Evolutionary conservation across 2,888 invertebrate genomes (phyloP).

Genomic region (Nomada goodeniana): DNA sequence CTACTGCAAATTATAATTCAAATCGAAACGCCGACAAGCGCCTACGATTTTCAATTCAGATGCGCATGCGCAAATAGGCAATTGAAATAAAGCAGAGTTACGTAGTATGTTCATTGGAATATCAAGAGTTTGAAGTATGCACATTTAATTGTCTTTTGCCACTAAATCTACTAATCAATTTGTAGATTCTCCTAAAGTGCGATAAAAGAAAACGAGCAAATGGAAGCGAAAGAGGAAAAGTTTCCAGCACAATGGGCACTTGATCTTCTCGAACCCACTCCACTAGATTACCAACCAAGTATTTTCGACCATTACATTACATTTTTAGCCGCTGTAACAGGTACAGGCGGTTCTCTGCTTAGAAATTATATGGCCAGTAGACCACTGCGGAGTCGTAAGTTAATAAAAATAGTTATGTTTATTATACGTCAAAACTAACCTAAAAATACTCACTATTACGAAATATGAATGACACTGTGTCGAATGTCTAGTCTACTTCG

Average conservation of each 20-base stretch:
- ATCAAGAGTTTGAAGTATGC: not conserved
- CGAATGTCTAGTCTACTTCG: not conserved
- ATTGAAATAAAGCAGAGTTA: not conserved
- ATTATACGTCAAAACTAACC: slow-evolving; percentile 11
- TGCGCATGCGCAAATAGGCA: not conserved
- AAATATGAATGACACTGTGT: not conserved
- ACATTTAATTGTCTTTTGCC: not conserved
- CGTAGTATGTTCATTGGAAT: not conserved
- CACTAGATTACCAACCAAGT: slow-evolving; percentile 53
- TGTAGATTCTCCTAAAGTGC: not conserved
- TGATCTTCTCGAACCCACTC: slow-evolving; percentile 74
- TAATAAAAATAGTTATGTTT: not conserved
- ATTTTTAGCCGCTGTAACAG: fast-evolving
- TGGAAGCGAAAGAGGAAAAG: not conserved
- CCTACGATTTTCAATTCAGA: no score
- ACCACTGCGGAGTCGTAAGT: not conserved
- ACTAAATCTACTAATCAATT: not conserved
- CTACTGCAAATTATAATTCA: no score
- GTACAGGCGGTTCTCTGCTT: fast-evolving
- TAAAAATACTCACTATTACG: not conserved
- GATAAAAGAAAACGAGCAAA: not conserved
- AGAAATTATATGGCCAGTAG: not conserved
- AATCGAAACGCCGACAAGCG: no score
- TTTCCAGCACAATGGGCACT: slow-evolving; percentile 76
- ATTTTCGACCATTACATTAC: slow-evolving; percentile 10